Conservation (phyloP, 2,113 vertebrate species). For the Psammodynastes pulverulentus region DNA sequence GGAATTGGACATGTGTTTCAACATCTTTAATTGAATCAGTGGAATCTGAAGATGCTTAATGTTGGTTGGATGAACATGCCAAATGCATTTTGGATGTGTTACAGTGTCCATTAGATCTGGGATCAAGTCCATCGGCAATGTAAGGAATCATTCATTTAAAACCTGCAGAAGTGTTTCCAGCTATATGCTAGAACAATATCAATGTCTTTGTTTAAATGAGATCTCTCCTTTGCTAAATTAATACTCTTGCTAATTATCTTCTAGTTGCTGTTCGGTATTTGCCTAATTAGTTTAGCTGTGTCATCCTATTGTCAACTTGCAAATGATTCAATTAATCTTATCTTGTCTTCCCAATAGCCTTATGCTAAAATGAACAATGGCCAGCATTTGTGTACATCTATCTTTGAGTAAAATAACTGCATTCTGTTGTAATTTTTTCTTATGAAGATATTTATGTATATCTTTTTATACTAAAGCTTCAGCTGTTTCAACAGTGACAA, state of each 20-base stretch:
- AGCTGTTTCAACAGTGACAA: slow-evolving; percentile 15
- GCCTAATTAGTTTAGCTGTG: slow-evolving; percentile 49
- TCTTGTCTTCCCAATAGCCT: slow-evolving; percentile 30
- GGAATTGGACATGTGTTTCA: not conserved
- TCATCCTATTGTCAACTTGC: slow-evolving; percentile 49
- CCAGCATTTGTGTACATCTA: slow-evolving; percentile 38
- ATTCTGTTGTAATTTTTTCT: slow-evolving; percentile 16
- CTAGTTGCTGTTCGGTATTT: slow-evolving; percentile 36
- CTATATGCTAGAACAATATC: slow-evolving; percentile 8
- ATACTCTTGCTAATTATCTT: slow-evolving; percentile 30
- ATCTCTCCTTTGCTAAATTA: slow-evolving; percentile 49
- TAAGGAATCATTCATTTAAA: slow-evolving; percentile 21
- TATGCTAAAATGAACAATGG: slow-evolving; percentile 39
- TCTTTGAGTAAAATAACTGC: slow-evolving; percentile 32
- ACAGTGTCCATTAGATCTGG: not conserved
- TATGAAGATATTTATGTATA: slow-evolving; percentile 8
- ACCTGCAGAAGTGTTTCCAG: slow-evolving; percentile 25
- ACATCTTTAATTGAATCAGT: not conserved
- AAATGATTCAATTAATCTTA: slow-evolving; percentile 53
- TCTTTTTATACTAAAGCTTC: slow-evolving; percentile 33
- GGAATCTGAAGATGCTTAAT: not conserved
- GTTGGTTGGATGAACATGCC: not conserved
- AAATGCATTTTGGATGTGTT: not conserved
- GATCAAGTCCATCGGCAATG: not conserved
- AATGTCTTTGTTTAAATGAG: slow-evolving; percentile 37